A percentile compares a stretch with the other conserved stretches of the same genome.
phyloP scores from a whole-genome alignment of 2,113 vertebrate genomes.

The Neogobius melanostomus region DNA sequence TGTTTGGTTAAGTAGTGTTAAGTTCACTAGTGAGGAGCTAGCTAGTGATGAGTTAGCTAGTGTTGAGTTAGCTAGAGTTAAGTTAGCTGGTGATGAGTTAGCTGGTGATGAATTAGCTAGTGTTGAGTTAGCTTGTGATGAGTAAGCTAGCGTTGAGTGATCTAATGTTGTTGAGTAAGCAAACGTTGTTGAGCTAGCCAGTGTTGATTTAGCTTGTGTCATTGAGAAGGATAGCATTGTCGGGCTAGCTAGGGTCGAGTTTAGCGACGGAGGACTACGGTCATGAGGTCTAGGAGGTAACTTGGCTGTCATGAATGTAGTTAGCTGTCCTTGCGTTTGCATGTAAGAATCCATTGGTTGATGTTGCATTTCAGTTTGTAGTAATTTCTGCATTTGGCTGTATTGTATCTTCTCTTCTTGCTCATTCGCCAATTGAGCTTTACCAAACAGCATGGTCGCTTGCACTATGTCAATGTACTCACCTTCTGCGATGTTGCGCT shows the following conservation, averaged over 20 bases:
- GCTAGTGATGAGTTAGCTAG: no score
- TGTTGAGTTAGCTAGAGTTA: no score
- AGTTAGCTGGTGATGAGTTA: no score
- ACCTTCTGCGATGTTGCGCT: constrained; percentile 58
- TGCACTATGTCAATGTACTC: constrained; percentile 85
- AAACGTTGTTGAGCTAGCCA: no score
- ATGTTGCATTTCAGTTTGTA: neutral
- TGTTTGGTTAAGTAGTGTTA: no score
- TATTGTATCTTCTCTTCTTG: constrained; percentile 13
- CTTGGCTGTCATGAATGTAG: constrained; percentile 1
- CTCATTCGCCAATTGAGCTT: constrained; percentile 21
- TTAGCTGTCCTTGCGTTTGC: constrained; percentile 26
- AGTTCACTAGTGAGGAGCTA: no score
- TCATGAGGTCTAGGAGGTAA: constrained; percentile 23
- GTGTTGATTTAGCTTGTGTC: no score
- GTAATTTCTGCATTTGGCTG: constrained; percentile 25
- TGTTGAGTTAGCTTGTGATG: no score
- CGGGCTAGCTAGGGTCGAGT: neutral
- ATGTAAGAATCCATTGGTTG: constrained; percentile 21
- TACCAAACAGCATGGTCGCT: constrained; percentile 58
- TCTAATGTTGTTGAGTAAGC: no score
- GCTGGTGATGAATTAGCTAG: no score
- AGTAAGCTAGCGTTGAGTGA: no score
- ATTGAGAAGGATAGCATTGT: no score
- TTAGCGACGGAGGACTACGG: neutral